Evolutionary conservation across 1,140 invertebrate species (phyloP).

Genomic region (Leptonema lineaticorne): DNA sequence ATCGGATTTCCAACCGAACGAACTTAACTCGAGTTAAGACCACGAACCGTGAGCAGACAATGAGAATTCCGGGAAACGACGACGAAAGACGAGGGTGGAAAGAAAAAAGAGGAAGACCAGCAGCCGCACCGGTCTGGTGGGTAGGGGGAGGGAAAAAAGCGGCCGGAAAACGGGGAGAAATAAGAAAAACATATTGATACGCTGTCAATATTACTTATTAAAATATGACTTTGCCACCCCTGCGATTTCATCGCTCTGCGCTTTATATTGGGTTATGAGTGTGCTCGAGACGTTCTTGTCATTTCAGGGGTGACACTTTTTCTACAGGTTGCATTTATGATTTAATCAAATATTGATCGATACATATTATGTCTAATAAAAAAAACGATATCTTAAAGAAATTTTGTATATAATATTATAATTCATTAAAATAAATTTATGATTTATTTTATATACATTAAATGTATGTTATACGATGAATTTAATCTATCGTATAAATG

Average conservation of each 20-base stretch:
- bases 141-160: not conserved
- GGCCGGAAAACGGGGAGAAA: not conserved
- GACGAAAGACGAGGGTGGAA: not conserved
- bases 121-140: not conserved
- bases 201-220: slow-evolving; percentile 18
- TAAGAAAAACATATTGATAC: slow-evolving; percentile 2
- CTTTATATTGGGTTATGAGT: not conserved
- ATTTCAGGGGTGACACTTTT: not conserved
- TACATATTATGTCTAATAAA: too few relatives aligned
- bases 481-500: too few relatives aligned
- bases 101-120: not conserved
- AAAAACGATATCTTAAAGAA: too few relatives aligned
- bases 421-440: too few relatives aligned
- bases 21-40: not conserved
- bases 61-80: not conserved
- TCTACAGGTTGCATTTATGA: too few relatives aligned
- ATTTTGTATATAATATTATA: too few relatives aligned
- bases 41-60: not conserved
- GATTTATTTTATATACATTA: too few relatives aligned
- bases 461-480: too few relatives aligned
- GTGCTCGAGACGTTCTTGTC: not conserved
- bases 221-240: slow-evolving; percentile 7
- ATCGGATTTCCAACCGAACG: slow-evolving; percentile 27
- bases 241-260: not conserved
- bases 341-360: too few relatives aligned